phyloP scores from a whole-genome alignment of 1,140 invertebrate genomes.

The Drosophila kepulauana region DNA sequence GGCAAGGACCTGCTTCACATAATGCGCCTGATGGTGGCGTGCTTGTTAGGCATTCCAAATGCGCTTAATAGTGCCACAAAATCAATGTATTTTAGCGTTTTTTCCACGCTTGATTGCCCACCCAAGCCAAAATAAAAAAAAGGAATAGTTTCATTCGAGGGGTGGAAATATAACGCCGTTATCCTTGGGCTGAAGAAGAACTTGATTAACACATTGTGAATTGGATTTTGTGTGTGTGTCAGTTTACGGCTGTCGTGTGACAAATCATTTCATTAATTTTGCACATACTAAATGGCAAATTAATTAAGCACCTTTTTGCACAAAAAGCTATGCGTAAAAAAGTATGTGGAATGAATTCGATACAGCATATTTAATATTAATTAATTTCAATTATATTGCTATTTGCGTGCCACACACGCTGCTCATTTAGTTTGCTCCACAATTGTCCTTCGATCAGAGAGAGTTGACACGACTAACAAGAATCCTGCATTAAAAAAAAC shows the following conservation, averaged over 20 bases:
- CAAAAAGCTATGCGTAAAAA: not conserved
- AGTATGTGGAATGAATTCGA: slow-evolving; percentile 9
- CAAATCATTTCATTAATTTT: slow-evolving; percentile 80
- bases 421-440: slow-evolving; percentile 7
- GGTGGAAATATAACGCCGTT: not conserved
- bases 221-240: slow-evolving; percentile 41
- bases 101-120: slow-evolving; percentile 58
- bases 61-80: slow-evolving; percentile 76
- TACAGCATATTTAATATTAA: slow-evolving; percentile 74
- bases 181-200: slow-evolving; percentile 19
- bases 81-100: slow-evolving; percentile 72
- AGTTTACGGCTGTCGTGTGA: slow-evolving; percentile 45
- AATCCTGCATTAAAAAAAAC: no score
- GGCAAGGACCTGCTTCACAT: slow-evolving; percentile 8
- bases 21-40: slow-evolving; percentile 62
- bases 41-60: slow-evolving; percentile 67
- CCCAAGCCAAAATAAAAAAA: not conserved
- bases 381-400: slow-evolving; percentile 77
- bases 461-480: not conserved
- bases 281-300: slow-evolving; percentile 78
- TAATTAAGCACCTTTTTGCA: slow-evolving; percentile 56
- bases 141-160: not conserved
- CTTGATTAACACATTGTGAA: slow-evolving; percentile 72
- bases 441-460: not conserved
- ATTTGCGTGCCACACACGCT: slow-evolving; percentile 48